A percentile compares a stretch with the other conserved stretches of the same genome.
These are phyloP conservation scores for Phyllostomus hastatus DNA, from an alignment of 2,113 vertebrate species.

Conservation along the genomic window DNA sequence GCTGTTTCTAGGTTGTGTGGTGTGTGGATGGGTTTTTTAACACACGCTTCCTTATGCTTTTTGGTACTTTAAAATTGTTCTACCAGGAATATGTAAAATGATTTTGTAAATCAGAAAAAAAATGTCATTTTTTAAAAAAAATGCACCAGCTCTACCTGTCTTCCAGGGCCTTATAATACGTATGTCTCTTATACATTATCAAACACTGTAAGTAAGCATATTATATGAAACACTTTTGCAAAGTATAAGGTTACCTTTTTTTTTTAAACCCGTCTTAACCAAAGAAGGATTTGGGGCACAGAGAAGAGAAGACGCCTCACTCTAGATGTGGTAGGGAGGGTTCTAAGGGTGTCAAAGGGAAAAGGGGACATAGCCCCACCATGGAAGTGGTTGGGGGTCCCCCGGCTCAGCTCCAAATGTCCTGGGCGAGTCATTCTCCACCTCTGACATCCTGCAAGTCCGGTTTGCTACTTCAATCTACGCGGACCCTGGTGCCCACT, in stretches of 20 bases:
- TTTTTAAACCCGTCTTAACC: not conserved
- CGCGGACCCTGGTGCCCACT: not conserved
- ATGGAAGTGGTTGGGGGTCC: not conserved
- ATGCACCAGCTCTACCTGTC: not conserved
- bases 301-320: not conserved
- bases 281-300: not conserved
- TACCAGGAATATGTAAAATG: not conserved
- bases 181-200: not conserved
- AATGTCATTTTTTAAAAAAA: not conserved
- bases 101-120: not conserved
- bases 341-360: not conserved
- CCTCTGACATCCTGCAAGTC: not conserved
- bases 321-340: not conserved
- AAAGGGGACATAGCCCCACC: accelerated
- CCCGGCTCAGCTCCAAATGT: not conserved
- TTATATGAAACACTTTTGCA: not conserved
- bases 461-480: not conserved
- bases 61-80: slow-evolving; percentile 10
- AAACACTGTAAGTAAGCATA: not conserved
- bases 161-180: not conserved
- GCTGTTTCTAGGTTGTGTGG: not conserved
- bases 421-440: not conserved
- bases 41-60: not conserved
- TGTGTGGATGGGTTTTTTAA: not conserved
- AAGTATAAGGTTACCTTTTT: not conserved